Base-by-base conservation (phyloP, 2,888 invertebrate species). In the Bembecia ichneumoniformis region DNA sequence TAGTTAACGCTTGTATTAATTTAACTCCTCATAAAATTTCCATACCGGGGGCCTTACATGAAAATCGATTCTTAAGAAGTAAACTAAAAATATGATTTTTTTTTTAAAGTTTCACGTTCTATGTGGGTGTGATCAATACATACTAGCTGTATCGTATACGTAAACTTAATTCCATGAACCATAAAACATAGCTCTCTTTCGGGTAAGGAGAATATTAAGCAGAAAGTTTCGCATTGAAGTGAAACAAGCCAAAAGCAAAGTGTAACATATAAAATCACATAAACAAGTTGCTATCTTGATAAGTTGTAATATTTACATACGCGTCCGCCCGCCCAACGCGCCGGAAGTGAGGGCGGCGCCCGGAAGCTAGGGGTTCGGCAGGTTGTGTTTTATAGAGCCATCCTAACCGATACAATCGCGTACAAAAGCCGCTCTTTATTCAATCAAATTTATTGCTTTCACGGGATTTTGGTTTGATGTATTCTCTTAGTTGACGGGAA, bases 251-350 rank as follows among this genome's bases (percentile, higher is more conserved):
- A 11, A 40, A 44, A 44, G 11, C 11, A 44, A 44, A 44, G 44
- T 43, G 13, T 11, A 16, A 17, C 44, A 14, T 54, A 60, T 63
- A 60, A 59, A 61, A 56, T 60, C 64, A 64, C 53, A 64, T 63
- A 61, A 63, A 63, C 63, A 63, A 63, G 57, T 63, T 53, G 51
- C 51, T 44, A 44, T 44, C 44, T 44, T 17, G 44, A 44, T 15
- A 44, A 44, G 14, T 13, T 13, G 51, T 50, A 46, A 53, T 52
- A 62, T 62, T 61, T 62, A 60, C 61, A 62, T 62, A 56, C 58
- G 47, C 46, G 13, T 15, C 48, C 40, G 46, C 35, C 48, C 48
- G 43, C 44, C 43, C 46, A 48, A 46, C 48, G 51, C 51, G 52
- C 54, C 53, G 47, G 52, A 55, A 55, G 58, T 57, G 53, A 55